Base-by-base conservation (phyloP, 1,140 invertebrate genomes). In the Phthorimaea operculella region DNA sequence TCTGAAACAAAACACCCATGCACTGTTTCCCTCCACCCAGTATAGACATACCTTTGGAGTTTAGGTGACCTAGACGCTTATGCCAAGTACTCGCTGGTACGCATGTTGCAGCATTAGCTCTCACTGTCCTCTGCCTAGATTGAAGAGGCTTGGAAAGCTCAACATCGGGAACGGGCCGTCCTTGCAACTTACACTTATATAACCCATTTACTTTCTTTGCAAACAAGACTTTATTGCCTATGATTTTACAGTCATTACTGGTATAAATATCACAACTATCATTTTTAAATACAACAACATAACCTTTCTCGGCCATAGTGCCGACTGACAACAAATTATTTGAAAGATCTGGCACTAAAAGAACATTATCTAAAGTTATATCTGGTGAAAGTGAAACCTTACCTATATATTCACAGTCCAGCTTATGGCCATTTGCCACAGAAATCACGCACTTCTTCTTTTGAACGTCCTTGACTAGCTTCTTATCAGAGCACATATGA, bases 71-170 rank as follows among this genome's bases (percentile, higher is more conserved):
- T n/a, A 57, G 28, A 21, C 55, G 55, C 15, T n/a, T 47, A 21
- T 57, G 50, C 50, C 50, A 52, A 17, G 15, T 11, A n/a, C n/a
- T 48, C 28, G 54, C 21, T 28, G 21, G 21, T 28, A 28, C 21
- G 21, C 21, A 28, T 28, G 21, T 28, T 28, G 21, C 21, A 28
- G 21, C 21, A 28, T 28, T 28, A 28, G 21, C 21, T 28, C 21
- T 28, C 21, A 28, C 21, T 28, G 21, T 28, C 21, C 21, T 28
- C 21, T 28, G 28, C 34, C 33, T 28, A 42, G 11, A 4, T 15
- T 71, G 63, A 54, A 80, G 54, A 8, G 75, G 73, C 39, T 67
- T 64, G 54, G 75, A 73, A 10, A 70, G 49, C 36, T 60, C 64
- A 9, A 34, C 18, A 39, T 54, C 18, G 42, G 16, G 17, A 33